Evolutionary conservation across 2,888 invertebrate genomes (phyloP).

Genomic region (Cheilosia pagana): DNA sequence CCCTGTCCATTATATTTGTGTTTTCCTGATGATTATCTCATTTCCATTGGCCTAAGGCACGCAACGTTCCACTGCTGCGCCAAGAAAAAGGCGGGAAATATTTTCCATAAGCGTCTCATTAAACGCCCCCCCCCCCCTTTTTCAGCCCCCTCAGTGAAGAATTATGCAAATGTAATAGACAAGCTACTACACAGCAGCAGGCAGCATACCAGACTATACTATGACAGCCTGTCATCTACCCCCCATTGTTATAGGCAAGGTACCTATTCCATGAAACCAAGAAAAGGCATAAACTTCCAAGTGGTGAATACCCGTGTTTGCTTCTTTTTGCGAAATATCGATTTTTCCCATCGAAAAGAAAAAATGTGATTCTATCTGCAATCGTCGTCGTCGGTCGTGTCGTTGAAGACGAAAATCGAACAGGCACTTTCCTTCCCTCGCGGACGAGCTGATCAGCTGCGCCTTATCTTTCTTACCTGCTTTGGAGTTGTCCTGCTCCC

Average conservation of each 20-base stretch:
- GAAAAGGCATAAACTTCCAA: conserved; percentile 43
- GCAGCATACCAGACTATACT: conserved; percentile 15
- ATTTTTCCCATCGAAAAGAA: conserved; percentile 58
- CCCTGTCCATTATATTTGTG: conserved; percentile 60
- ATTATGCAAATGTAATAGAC: conserved; percentile 73
- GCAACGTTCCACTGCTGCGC: conserved; percentile 35
- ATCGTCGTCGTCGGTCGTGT: neutral
- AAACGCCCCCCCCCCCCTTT: conserved; percentile 67
- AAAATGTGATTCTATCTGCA: conserved; percentile 31
- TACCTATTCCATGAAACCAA: conserved; percentile 33
- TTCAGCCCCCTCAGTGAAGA: conserved; percentile 56
- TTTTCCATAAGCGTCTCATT: conserved; percentile 69
- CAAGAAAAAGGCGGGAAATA: conserved; percentile 72
- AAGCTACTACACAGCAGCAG: conserved; percentile 17
- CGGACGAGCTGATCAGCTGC: conserved; percentile 65
- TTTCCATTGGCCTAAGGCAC: conserved; percentile 69
- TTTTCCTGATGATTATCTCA: conserved; percentile 70
- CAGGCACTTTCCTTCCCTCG: conserved; percentile 39
- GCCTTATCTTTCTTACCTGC: conserved; percentile 68
- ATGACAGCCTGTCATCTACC: conserved; percentile 46
- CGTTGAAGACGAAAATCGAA: conserved; percentile 60
- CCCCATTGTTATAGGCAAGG: neutral
- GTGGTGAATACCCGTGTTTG: conserved; percentile 19
- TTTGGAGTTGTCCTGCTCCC: conserved; percentile 66
- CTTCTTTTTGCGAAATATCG: conserved; percentile 47